Conservation (phyloP, 1,140 invertebrate genomes). For the Drosophila kepulauana region DNA sequence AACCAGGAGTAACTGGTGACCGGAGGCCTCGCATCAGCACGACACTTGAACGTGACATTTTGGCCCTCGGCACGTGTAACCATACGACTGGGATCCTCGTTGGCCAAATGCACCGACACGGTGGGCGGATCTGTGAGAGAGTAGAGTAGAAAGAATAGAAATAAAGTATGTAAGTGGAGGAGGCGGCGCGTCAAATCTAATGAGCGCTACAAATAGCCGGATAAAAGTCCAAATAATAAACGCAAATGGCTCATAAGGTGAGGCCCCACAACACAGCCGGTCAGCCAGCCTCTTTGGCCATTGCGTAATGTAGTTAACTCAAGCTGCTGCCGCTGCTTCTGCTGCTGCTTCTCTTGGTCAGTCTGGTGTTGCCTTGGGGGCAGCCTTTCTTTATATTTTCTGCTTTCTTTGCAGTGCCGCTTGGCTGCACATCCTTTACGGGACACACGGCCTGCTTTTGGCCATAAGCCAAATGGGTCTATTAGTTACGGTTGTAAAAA, state of each 20-base stretch:
- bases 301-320: conserved; percentile 79
- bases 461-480: conserved; percentile 82
- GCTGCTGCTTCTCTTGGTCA: conserved; percentile 11
- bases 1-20: conserved; percentile 84
- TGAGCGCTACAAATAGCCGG: conserved; percentile 80
- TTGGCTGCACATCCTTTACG: conserved; percentile 49
- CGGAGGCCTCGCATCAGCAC: conserved; percentile 83
- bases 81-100: conserved; percentile 84
- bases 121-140: conserved; percentile 79
- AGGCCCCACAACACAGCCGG: conserved; percentile 24
- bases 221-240: conserved; percentile 85
- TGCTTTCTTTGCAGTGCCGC: conserved; percentile 10
- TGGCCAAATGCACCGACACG: conserved; percentile 84
- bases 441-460: conserved; percentile 54
- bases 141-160: conserved; percentile 1
- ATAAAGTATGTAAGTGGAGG: conserved; percentile 40
- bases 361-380: background rate
- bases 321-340: conserved; percentile 56
- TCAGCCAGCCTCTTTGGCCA: conserved; percentile 11
- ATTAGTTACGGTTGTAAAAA: conserved; percentile 84
- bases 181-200: conserved; percentile 69
- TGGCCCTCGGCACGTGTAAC: conserved; percentile 83
- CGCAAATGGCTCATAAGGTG: conserved; percentile 82
- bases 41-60: conserved; percentile 85
- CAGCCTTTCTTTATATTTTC: background rate